Evolutionary conservation across 2,113 vertebrate species (phyloP), one percentile per base, ranked within the genome.

Genomic region (Oenanthe oenanthe): DNA sequence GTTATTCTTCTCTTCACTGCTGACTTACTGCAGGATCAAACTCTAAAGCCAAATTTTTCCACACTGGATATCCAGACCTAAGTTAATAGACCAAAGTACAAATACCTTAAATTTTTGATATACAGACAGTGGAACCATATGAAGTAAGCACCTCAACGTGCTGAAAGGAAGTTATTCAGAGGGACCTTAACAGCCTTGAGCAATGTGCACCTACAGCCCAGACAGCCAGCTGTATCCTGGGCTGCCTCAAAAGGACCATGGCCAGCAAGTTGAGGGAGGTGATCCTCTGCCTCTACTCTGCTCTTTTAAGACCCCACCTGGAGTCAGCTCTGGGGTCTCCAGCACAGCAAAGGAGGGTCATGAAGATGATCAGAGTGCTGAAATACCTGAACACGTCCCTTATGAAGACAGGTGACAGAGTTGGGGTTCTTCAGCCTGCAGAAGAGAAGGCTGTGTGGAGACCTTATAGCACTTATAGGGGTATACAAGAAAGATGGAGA

Each of bases 221-320:
- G 31, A 79, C 54, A 71, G 17, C 6, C 34, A 63, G 7, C 16
- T 71, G 10, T 17, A 7, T 26, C 42, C 24, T 71, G 34, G 34
- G 17, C 15, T 54, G 11, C 13, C 34, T 29, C 43, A 8, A 42
- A 50, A 72, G 31, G 17, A 56, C 25, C 0, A 0, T 21, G 42
- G 29, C 20, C 42, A 34, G 57, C 10, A 63, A 13, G 17, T 7
- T 56, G 31, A 56, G 21, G 34, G 13, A 42, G 13, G 13, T 34
- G 16, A 48, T 63, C 48, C 10, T 78, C 17, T 50, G 22, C 22
- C 54, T 61, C 54, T 42, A 31, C 13, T 67, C 36, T 22, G 12
- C 28, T 77, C 9, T 45, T 70, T 47, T 53, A 45, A 47, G 18
- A 53, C 8, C 22, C 18, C 10, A 19, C 4, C 7, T n/a, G 54